Conservation (phyloP, 2,888 invertebrate species). For the Paralinhomoeus sp. region DNA sequence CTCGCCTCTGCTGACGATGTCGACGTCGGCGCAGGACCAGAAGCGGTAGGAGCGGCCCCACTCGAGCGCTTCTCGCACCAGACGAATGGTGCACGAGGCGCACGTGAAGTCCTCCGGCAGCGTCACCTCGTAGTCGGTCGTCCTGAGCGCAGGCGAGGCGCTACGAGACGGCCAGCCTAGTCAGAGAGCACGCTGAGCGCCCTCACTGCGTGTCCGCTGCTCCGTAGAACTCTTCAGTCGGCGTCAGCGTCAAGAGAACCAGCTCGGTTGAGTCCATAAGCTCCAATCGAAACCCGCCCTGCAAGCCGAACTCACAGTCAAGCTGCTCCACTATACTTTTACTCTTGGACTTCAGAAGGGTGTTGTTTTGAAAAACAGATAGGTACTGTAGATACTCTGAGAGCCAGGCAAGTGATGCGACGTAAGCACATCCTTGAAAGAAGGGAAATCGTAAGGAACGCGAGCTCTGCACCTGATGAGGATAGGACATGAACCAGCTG, state of each 20-base stretch:
- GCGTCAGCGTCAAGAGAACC: conserved; percentile 59
- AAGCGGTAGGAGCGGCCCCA: conserved; percentile 64
- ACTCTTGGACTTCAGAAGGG: too few species aligned
- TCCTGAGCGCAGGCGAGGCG: too few species aligned
- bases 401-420: too few species aligned
- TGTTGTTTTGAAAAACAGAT: too few species aligned
- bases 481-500: conserved; percentile 78
- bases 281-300: conserved; percentile 77
- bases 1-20: conserved; percentile 5
- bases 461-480: conserved; percentile 65
- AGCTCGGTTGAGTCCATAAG: conserved; percentile 55
- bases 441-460: conserved; percentile 10
- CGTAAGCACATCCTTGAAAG: too few species aligned
- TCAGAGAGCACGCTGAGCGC: too few species aligned
- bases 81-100: conserved; percentile 61
- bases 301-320: conserved; percentile 15
- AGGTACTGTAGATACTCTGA: too few species aligned
- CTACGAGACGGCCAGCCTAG: too few species aligned
- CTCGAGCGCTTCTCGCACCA: conserved; percentile 69
- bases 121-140: background rate
- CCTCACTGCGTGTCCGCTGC: too few species aligned
- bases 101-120: conserved; percentile 32
- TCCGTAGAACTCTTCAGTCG: conserved; percentile 47
- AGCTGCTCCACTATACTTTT: too few species aligned
- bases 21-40: conserved; percentile 81